phyloP scores from a whole-genome alignment of 1,140 invertebrate genomes.

The Calliopsis andreniformis region DNA sequence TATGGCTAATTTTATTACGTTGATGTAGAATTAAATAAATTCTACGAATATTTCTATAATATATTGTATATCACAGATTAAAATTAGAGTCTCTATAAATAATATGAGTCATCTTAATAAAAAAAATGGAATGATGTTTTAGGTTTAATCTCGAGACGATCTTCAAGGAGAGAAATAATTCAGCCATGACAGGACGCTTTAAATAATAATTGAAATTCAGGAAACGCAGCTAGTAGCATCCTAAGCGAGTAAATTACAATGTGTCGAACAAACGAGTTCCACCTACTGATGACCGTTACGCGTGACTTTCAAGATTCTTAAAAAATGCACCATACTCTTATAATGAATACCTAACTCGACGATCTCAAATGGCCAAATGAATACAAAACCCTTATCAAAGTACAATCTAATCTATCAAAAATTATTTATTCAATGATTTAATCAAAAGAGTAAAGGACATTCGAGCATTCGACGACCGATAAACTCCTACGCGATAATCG shows the following conservation, averaged over 20 bases:
- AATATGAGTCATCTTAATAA: too few relatives aligned
- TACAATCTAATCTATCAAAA: too few relatives aligned
- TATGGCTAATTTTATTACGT: too few relatives aligned
- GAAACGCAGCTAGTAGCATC: constrained; percentile 16
- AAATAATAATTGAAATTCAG: constrained; percentile 39
- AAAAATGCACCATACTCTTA: constrained; percentile 27
- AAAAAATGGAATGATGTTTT: neutral
- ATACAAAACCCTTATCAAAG: too few relatives aligned
- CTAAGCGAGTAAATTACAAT: constrained; percentile 46
- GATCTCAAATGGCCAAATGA: constrained; percentile 50
- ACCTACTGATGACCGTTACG: constrained; percentile 30
- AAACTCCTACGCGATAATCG: constrained; percentile 22
- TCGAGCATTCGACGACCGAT: neutral
- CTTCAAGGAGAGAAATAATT: neutral
- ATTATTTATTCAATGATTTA: constrained; percentile 44
- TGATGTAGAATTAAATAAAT: too few relatives aligned
- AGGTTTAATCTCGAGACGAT: neutral
- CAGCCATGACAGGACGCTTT: neutral
- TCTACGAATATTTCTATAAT: too few relatives aligned
- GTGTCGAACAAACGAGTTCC: neutral
- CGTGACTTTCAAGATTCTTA: constrained; percentile 10
- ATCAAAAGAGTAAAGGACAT: too few relatives aligned
- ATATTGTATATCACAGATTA: too few relatives aligned
- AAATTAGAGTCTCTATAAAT: too few relatives aligned
- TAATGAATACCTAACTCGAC: constrained; percentile 40